phyloP scores from a whole-genome alignment of 1,140 invertebrate genomes.

The Calephelis nemesis region DNA sequence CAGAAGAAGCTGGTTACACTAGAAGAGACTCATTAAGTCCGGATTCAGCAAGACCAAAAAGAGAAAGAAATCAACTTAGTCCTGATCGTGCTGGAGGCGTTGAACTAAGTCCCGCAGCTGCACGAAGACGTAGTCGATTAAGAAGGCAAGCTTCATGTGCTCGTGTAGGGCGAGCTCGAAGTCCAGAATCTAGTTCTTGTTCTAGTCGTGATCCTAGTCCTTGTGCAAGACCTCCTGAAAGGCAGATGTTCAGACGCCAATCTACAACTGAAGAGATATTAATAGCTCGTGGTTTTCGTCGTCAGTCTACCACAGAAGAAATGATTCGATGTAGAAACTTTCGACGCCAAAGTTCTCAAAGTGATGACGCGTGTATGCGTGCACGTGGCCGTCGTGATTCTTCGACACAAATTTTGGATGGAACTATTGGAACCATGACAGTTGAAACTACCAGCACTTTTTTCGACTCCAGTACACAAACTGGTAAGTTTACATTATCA shows the following conservation, averaged over 20 bases:
- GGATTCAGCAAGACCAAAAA: conserved; percentile 85
- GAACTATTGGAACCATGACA: conserved; percentile 95
- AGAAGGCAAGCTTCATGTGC: conserved; percentile 90
- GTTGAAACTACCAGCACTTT: conserved; percentile 94
- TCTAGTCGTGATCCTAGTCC: conserved; percentile 87
- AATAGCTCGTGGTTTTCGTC: conserved; percentile 91
- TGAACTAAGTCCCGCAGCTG: conserved; percentile 85
- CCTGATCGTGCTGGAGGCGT: conserved; percentile 86
- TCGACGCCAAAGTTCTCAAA: conserved; percentile 88
- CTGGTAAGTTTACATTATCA: conserved; percentile 83
- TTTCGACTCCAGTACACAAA: conserved; percentile 95
- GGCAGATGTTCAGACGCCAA: conserved; percentile 89
- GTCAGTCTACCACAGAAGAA: conserved; percentile 94
- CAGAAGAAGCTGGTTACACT: conserved; percentile 86
- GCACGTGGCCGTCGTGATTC: conserved; percentile 91
- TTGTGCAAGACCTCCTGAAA: conserved; percentile 81
- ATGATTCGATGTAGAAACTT: conserved; percentile 95
- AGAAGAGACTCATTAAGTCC: conserved; percentile 92
- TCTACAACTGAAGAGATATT: conserved; percentile 95
- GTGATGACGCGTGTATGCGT: conserved; percentile 85
- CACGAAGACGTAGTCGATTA: conserved; percentile 82
- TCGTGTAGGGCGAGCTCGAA: conserved; percentile 78
- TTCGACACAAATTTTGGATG: conserved; percentile 93
- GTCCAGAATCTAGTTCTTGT: conserved; percentile 88
- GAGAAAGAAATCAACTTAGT: conserved; percentile 88